Evolutionary conservation across 1,140 invertebrate genomes (phyloP), one percentile per base, ranked within the genome.

Genomic region (Cotesia vestalis): DNA sequence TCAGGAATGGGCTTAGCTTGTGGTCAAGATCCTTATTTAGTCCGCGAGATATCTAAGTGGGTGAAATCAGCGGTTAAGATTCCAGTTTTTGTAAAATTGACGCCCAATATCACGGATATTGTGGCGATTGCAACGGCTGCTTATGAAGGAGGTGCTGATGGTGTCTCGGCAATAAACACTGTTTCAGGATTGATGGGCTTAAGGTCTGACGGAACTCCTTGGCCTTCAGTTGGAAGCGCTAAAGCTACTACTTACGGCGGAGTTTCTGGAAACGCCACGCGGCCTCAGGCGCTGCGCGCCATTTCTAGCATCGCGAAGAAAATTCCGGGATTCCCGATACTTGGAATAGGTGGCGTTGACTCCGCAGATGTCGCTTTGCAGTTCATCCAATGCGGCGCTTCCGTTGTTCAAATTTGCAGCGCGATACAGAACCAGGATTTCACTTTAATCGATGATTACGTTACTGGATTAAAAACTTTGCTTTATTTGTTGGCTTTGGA

Each of bases 371-470:
- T 93, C 35, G 94, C 95, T 0, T 83, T 99, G 0, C 96, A 99
- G 84, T 99, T 98, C 82, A 86, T 99, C 4, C 90, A 96, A 81
- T 94, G 94, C 73, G 98, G 98, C 6, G 96, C 98, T 5, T 91
- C 92, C 4, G 92, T 96, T 27, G 84, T 99, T 0, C 97, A 99
- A 94, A 91, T 98, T 64, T 95, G 98, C 84, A 98, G 96, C 83
- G 96, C 98, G 4, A 91, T 99, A 12, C 98, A 99, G 84, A 99
- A 99, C 88, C 98, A 99, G 89, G 97, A 98, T 85, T 99, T 97
- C 77, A 98, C 96, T 0, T 81, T 99, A 0, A 93, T 98, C 68
- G 93, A 98, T 11, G 97, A 99, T 84, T 99, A 98, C 80, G 91
- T 93, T 53, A 94, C 91, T 4, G 97, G 97, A 0, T 87, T 99